Percentiles rank a stretch among this genome's conserved stretches.
phyloP scores from a whole-genome alignment of 2,113 vertebrate genomes.

The Clarias macrocephalus region DNA sequence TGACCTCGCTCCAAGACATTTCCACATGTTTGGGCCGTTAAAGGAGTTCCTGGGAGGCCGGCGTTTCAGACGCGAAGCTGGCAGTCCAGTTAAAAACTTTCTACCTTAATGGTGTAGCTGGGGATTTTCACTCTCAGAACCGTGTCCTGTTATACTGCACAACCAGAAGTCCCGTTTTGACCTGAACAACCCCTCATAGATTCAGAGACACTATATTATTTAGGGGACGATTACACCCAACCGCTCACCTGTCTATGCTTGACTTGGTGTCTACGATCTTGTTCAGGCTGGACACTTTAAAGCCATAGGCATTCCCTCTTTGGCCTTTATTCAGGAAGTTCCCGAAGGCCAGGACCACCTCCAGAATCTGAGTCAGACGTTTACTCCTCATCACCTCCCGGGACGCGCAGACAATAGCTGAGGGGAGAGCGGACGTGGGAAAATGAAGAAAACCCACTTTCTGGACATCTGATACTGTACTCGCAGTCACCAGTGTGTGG shows the following conservation, averaged over 20 bases:
- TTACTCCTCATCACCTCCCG: constrained; percentile 87
- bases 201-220: background rate
- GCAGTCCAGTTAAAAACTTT: too few relatives aligned
- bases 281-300: constrained; percentile 96
- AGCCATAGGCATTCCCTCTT: constrained; percentile 94
- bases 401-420: constrained; percentile 70
- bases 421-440: constrained; percentile 7
- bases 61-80: too few relatives aligned
- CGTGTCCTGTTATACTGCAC: too few relatives aligned
- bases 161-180: too few relatives aligned
- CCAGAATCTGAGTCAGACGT: constrained; percentile 88
- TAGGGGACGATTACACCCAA: background rate
- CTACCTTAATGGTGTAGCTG: too few relatives aligned
- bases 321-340: constrained; percentile 99
- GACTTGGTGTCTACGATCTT: constrained; percentile 98
- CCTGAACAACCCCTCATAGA: too few relatives aligned
- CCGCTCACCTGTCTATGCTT: constrained; percentile 96
- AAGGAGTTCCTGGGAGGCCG: too few relatives aligned
- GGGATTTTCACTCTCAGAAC: too few relatives aligned
- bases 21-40: too few relatives aligned
- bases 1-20: too few relatives aligned
- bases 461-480: background rate
- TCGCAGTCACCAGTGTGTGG: background rate
- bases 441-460: background rate
- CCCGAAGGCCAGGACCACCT: constrained; percentile 96